phyloP scores from a whole-genome alignment of 2,888 invertebrate genomes.

The Shargacucullia verbasci region DNA sequence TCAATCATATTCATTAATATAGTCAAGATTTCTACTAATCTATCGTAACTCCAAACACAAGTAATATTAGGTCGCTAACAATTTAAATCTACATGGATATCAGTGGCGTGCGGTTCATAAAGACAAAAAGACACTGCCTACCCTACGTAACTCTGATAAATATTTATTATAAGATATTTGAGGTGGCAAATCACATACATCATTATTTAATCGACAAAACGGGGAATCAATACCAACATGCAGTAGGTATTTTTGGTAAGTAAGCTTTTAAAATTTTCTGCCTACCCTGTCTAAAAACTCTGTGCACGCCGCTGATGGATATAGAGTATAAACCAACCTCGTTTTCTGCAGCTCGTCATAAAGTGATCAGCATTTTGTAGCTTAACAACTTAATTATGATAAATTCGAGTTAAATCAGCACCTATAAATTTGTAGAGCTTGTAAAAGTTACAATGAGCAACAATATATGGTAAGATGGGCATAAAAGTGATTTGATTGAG shows the following conservation, averaged over 20 bases:
- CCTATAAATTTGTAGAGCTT: slow-evolving; percentile 38
- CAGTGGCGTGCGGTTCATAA: too few relatives aligned
- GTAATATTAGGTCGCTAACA: neutral
- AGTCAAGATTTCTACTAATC: neutral
- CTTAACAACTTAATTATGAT: slow-evolving; percentile 47
- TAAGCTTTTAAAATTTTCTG: too few relatives aligned
- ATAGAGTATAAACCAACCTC: slow-evolving; percentile 9
- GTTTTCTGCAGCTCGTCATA: slow-evolving; percentile 21
- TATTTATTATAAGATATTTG: too few relatives aligned
- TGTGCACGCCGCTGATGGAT: too few relatives aligned
- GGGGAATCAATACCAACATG: too few relatives aligned
- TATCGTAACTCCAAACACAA: neutral
- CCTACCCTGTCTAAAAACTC: too few relatives aligned
- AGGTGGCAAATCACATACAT: too few relatives aligned
- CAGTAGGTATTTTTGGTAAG: too few relatives aligned
- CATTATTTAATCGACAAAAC: too few relatives aligned
- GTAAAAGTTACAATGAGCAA: slow-evolving; percentile 36
- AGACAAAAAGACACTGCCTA: too few relatives aligned
- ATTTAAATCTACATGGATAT: slow-evolving; percentile 7
- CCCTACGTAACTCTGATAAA: too few relatives aligned
- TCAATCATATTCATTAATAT: neutral
- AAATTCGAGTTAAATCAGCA: slow-evolving; percentile 26
- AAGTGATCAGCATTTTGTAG: slow-evolving; percentile 32
- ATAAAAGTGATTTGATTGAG: slow-evolving; percentile 22
- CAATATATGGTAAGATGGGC: slow-evolving; percentile 34